Conservation (phyloP, 2,888 invertebrate species). For the Bellardia pandia region DNA sequence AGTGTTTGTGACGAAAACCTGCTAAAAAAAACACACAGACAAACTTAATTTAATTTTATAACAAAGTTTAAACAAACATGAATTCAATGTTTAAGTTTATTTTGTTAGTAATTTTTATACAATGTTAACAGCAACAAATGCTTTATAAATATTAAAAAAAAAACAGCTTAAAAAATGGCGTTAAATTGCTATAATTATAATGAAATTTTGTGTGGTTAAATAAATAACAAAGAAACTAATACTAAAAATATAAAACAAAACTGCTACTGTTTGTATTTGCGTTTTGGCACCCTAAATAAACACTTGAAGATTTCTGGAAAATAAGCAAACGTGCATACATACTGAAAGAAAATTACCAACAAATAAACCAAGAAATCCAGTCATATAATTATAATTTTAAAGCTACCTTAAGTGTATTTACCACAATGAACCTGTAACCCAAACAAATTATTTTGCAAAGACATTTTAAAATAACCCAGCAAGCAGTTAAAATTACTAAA, state of each 20-base stretch:
- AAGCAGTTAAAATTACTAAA: background rate
- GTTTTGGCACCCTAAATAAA: slow-evolving; percentile 64
- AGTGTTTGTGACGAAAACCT: slow-evolving; percentile 30
- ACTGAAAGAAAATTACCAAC: slow-evolving; percentile 10
- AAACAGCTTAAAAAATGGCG: slow-evolving; percentile 57
- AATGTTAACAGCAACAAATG: slow-evolving; percentile 25
- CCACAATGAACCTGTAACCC: slow-evolving; percentile 59
- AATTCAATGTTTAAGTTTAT: slow-evolving; percentile 44
- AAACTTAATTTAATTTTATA: slow-evolving; percentile 55
- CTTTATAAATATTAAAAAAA: background rate
- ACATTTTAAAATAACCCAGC: slow-evolving; percentile 27
- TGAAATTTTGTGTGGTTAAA: slow-evolving; percentile 57
- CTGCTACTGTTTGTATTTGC: slow-evolving; percentile 68
- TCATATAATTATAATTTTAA: slow-evolving; percentile 56
- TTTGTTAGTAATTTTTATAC: no score
- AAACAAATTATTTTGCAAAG: slow-evolving; percentile 10
- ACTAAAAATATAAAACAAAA: slow-evolving; percentile 42
- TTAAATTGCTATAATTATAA: slow-evolving; percentile 73
- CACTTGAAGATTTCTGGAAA: slow-evolving; percentile 62
- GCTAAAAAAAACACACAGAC: background rate
- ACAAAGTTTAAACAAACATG: slow-evolving; percentile 61
- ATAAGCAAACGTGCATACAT: no score
- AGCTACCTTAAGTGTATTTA: slow-evolving; percentile 51
- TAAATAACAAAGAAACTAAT: background rate
- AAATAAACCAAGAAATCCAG: slow-evolving; percentile 39